These are phyloP conservation scores for Acropora tenuis DNA, from an alignment of 64 coral and sea anemone species.

Conservation along the genomic window DNA sequence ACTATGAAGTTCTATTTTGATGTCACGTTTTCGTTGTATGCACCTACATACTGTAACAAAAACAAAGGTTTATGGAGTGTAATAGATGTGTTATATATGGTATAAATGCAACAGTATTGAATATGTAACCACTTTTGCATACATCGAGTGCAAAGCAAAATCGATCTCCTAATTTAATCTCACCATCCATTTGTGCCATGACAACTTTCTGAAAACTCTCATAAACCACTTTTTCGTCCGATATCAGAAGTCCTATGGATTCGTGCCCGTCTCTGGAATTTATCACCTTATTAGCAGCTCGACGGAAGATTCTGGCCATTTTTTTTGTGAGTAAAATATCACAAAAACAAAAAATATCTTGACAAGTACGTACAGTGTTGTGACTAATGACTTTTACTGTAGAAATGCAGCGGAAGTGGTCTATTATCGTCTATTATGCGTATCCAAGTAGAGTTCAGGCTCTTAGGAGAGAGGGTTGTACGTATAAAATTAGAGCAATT, in stretches of 20 bases:
- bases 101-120: no score
- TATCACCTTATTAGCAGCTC: conserved; percentile 76
- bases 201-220: conserved; percentile 76
- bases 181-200: conserved; percentile 65
- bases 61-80: no score
- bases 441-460: no score
- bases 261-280: conserved; percentile 73
- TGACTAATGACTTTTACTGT: neutral
- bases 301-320: conserved; percentile 78
- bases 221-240: conserved; percentile 80
- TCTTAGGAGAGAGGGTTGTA: no score
- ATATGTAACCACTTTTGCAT: no score
- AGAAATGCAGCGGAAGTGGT: neutral
- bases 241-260: conserved; percentile 82
- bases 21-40: no score
- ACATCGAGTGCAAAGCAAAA: neutral
- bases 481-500: no score
- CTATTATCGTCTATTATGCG: neutral
- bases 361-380: neutral
- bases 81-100: no score
- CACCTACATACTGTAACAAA: no score
- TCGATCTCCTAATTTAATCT: neutral
- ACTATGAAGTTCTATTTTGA: no score
- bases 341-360: no score
- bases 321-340: neutral